phyloP scores from a whole-genome alignment of 2,113 vertebrate genomes.

The Pterocles burchelli region DNA sequence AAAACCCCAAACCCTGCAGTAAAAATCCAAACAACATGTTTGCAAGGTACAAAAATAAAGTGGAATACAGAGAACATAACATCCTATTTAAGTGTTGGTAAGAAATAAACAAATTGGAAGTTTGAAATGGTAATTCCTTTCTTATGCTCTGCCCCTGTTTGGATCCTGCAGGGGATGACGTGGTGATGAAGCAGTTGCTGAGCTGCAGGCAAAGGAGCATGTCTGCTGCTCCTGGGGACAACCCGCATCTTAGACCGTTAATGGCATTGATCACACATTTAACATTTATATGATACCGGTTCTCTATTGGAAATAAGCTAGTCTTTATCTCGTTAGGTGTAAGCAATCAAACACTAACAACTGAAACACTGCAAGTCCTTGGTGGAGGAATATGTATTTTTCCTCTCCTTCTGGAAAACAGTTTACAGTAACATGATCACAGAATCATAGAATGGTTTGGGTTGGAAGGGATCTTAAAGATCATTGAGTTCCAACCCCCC shows the following conservation, averaged over 20 bases:
- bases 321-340: background rate
- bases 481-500: too few species aligned
- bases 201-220: background rate
- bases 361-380: background rate
- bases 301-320: background rate
- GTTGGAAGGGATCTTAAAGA: too few species aligned
- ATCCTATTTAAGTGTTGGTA: background rate
- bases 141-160: background rate
- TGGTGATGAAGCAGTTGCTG: background rate
- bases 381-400: background rate
- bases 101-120: background rate
- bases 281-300: background rate
- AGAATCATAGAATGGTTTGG: too few species aligned
- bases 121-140: background rate
- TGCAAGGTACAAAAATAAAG: background rate
- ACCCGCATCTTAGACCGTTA: rapidly evolving
- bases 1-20: background rate
- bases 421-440: background rate
- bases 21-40: background rate
- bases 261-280: background rate
- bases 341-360: background rate
- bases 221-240: background rate
- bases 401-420: background rate
- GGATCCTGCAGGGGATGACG: background rate
- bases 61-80: too few species aligned